phyloP scores from a whole-genome alignment of 2,888 invertebrate species.

The Trisateles emortualis region DNA sequence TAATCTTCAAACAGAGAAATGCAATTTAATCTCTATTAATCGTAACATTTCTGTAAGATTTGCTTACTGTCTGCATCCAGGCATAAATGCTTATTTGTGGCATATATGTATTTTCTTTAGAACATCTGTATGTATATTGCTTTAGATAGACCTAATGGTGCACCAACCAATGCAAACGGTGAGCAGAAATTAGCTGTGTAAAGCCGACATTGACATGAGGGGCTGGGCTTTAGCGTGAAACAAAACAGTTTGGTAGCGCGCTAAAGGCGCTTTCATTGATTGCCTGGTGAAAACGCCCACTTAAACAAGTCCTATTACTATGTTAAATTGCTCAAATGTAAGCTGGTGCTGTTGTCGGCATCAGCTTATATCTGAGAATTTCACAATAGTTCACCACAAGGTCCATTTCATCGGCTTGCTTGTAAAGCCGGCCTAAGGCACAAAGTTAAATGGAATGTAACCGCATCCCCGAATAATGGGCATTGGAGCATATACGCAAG shows the following conservation, averaged over 20 bases:
- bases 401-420: not conserved
- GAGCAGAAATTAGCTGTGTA: not conserved
- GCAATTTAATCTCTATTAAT: no score
- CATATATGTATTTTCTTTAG: no score
- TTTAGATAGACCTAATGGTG: not conserved
- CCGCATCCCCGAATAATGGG: constrained; percentile 53
- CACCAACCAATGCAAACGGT: constrained; percentile 1
- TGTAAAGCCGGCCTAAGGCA: constrained; percentile 26
- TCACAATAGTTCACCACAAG: no score
- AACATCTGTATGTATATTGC: constrained; percentile 1
- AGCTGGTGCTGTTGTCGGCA: not conserved
- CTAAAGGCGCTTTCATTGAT: not conserved
- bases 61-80: no score
- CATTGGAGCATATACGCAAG: constrained; percentile 21
- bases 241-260: not conserved
- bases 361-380: no score
- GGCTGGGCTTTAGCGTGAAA: not conserved
- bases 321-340: not conserved
- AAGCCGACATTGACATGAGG: constrained; percentile 1
- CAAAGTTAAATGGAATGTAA: constrained; percentile 70
- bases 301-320: not conserved
- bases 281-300: not conserved
- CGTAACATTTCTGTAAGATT: no score
- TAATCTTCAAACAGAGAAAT: no score
- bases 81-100: no score